Conservation (phyloP, 1,140 invertebrate species). For the Onthophagus taurus region DNA sequence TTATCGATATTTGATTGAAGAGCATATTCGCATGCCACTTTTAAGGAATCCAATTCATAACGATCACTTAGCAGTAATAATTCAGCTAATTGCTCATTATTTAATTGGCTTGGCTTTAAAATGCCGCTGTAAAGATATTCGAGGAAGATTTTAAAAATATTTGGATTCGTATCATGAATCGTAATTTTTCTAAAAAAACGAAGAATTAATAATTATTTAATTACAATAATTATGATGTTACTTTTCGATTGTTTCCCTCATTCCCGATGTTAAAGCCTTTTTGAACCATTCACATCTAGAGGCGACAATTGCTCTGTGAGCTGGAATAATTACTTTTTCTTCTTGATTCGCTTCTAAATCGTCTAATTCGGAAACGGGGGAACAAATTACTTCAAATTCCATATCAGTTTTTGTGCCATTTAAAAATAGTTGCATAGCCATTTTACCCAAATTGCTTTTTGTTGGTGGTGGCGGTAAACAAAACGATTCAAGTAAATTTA, state of each 20-base stretch:
- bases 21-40: constrained; percentile 51
- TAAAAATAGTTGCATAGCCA: constrained; percentile 45
- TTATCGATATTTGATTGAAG: constrained; percentile 49
- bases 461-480: constrained; percentile 48
- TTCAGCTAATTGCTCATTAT: constrained; percentile 53
- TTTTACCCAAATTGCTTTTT: constrained; percentile 47
- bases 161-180: constrained; percentile 53
- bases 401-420: constrained; percentile 48
- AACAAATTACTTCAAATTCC: constrained; percentile 53
- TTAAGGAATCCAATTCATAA: constrained; percentile 47
- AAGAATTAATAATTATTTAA: constrained; percentile 12
- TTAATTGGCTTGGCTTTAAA: constrained; percentile 39
- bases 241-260: constrained; percentile 62
- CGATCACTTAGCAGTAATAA: constrained; percentile 50
- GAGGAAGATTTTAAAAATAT: constrained; percentile 51
- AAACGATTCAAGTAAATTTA: constrained; percentile 52
- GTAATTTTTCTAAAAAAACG: constrained; percentile 49
- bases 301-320: constrained; percentile 58
- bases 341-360: constrained; percentile 14
- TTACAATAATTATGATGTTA: constrained; percentile 27
- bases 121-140: constrained; percentile 56
- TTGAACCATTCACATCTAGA: constrained; percentile 61
- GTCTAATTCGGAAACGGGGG: constrained; percentile 11
- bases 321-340: constrained; percentile 38
- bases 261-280: constrained; percentile 56